Percentiles rank a stretch among this genome's conserved stretches.
phyloP scores from a whole-genome alignment of 1,140 invertebrate species.

The Microplitis mediator region DNA sequence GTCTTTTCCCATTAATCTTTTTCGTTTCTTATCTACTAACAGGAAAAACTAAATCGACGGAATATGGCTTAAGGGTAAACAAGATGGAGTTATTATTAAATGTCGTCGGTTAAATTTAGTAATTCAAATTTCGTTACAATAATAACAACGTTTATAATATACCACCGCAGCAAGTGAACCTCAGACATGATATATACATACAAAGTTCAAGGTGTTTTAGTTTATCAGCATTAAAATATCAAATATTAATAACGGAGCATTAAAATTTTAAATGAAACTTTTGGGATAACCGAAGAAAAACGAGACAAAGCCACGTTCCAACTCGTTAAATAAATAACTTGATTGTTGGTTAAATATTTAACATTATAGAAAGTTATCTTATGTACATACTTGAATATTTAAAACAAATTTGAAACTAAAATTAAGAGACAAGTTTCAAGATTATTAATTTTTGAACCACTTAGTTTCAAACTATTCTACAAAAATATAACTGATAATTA shows the following conservation, averaged over 20 bases:
- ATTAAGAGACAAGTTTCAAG: too few species aligned
- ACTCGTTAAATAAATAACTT: too few species aligned
- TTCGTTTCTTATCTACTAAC: not conserved
- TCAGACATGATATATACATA: not conserved
- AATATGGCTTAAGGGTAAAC: not conserved
- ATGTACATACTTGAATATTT: too few species aligned
- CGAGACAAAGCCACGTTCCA: too few species aligned
- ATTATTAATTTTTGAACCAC: too few species aligned
- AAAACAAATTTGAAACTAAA: too few species aligned
- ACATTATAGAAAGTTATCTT: too few species aligned
- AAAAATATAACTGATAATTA: too few species aligned
- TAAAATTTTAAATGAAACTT: constrained; percentile 7
- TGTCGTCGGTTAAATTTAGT: not conserved
- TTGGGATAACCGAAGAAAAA: constrained; percentile 1
- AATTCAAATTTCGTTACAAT: not conserved
- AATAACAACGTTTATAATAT: constrained; percentile 15
- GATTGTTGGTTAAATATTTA: too few species aligned
- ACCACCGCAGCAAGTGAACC: not conserved
- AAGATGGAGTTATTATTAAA: not conserved
- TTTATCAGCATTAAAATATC: constrained; percentile 14
- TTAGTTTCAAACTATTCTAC: too few species aligned
- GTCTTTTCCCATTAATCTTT: not conserved
- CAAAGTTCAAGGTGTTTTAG: constrained; percentile 23
- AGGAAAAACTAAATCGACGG: constrained; percentile 7
- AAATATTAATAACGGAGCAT: constrained; percentile 29